Percentiles rank a stretch among this genome's conserved stretches.
Conservation (phyloP, 2,888 invertebrate species). For the Philereme vetulata region DNA sequence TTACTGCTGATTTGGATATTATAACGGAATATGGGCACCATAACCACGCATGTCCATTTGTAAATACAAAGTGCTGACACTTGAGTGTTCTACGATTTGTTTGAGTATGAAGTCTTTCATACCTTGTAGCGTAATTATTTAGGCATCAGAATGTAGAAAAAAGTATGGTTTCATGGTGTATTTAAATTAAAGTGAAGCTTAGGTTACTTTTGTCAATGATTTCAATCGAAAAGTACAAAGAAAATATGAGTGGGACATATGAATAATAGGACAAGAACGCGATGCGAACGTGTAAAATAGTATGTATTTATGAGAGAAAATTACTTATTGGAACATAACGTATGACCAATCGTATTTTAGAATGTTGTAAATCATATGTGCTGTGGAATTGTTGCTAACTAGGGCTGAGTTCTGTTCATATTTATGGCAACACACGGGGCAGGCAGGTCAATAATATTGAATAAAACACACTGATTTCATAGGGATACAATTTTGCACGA, state of each 20-base stretch:
- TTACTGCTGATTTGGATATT: slow-evolving; percentile 11
- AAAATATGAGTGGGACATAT: slow-evolving; percentile 61
- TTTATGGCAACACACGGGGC: slow-evolving; percentile 35
- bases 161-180: slow-evolving; percentile 64
- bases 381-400: slow-evolving; percentile 70
- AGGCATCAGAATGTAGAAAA: slow-evolving; percentile 71
- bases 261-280: slow-evolving; percentile 53
- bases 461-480: too few relatives aligned
- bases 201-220: slow-evolving; percentile 67
- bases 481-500: too few relatives aligned
- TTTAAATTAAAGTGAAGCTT: slow-evolving; percentile 65
- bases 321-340: slow-evolving; percentile 51
- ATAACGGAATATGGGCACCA: background rate
- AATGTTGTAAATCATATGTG: slow-evolving; percentile 48
- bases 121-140: slow-evolving; percentile 63
- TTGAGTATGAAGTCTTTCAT: slow-evolving; percentile 66
- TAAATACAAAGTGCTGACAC: slow-evolving; percentile 58
- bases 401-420: slow-evolving; percentile 43
- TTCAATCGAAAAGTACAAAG: slow-evolving; percentile 77
- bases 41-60: slow-evolving; percentile 41
- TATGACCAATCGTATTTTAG: slow-evolving; percentile 61
- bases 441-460: background rate
- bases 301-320: slow-evolving; percentile 61
- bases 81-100: slow-evolving; percentile 53
- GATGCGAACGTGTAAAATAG: slow-evolving; percentile 63